A percentile compares a stretch with the other conserved stretches of the same genome.
Evolutionary conservation across 2,888 invertebrate genomes (phyloP).

Genomic region (Hartigia nigra): DNA sequence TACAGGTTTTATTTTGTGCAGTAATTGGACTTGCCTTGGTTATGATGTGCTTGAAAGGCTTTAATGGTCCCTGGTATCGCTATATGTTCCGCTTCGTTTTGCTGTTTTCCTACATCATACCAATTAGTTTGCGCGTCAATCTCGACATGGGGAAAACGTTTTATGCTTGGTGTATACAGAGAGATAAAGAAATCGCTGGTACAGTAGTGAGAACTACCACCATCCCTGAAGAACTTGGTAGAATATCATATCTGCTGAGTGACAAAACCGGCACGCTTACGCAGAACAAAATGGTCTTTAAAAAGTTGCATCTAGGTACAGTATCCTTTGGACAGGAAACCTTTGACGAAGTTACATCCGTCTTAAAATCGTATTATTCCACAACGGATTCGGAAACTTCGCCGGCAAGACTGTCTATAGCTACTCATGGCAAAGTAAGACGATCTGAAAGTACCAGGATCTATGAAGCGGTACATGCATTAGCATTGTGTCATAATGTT

Average conservation of each 20-base stretch:
- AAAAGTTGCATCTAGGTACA: slow-evolving; percentile 93
- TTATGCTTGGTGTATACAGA: slow-evolving; percentile 96
- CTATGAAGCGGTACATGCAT: slow-evolving; percentile 90
- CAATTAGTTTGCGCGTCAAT: slow-evolving; percentile 97
- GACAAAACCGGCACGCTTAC: slow-evolving; percentile 99
- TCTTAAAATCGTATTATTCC: slow-evolving; percentile 50
- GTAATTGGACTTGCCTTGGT: slow-evolving; percentile 91
- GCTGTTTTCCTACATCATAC: slow-evolving; percentile 98
- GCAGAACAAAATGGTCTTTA: slow-evolving; percentile 99
- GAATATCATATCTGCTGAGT: slow-evolving; percentile 95
- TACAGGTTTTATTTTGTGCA: slow-evolving; percentile 84
- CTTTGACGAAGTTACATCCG: slow-evolving; percentile 78
- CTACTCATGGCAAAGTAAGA: slow-evolving; percentile 68
- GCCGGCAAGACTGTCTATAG: slow-evolving; percentile 40
- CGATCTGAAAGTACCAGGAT: slow-evolving; percentile 80
- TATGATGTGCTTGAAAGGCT: slow-evolving; percentile 97
- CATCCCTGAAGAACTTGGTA: slow-evolving; percentile 97
- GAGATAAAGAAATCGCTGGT: slow-evolving; percentile 91
- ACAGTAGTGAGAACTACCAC: slow-evolving; percentile 98
- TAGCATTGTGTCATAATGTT: slow-evolving; percentile 98
- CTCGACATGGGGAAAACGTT: slow-evolving; percentile 98
- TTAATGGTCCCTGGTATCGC: slow-evolving; percentile 94
- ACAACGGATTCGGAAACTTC: slow-evolving; percentile 42
- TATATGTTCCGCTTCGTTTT: slow-evolving; percentile 97
- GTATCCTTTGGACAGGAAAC: slow-evolving; percentile 89